Base-by-base conservation (phyloP, 2,113 vertebrate species). In the Nyctereutes procyonoides region DNA sequence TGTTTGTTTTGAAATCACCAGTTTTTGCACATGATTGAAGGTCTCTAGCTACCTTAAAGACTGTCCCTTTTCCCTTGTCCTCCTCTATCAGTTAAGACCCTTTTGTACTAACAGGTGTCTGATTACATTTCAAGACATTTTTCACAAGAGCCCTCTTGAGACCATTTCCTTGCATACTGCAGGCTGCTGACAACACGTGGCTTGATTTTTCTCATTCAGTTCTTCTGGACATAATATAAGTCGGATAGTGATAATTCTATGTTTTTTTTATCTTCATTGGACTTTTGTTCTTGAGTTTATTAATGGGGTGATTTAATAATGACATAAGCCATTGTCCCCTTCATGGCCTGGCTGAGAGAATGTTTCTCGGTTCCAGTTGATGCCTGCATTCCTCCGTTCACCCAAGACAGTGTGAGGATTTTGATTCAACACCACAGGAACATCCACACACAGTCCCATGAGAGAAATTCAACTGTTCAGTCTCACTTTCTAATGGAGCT, bases 21-120 rank as follows among this genome's bases (percentile, higher is more conserved):
- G 82, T 97, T 96, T 48, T 10, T 87, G 24, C 67, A 71, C 28
- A 53, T 74, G 79, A 95, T 13, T 60, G 82, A 92, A 89, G 30
- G 63, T 38, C 53, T 88, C 13, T 83, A 58, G 67, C 16, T 84
- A 38, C 73, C 15, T 74, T 38, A 55, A 32, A 91, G 35, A 62
- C 26, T 6, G 0, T 0, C 26, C 28, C 13, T 56, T 14, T 91
- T 11, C 26, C 43, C 43, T 32, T n/a, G n/a, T 4, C 51, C 28
- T 92, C 13, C 30, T 4, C 15, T 11, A n/a, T 38, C 22, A 77
- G n/a, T 67, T 62, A 91, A 85, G 11, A 2, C 2, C 74, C 38
- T 88, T 88, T 28, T 24, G 3, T 38, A 79, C 20, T 30, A 13
- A 58, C 6, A 8, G 12, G 48, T 65, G 82, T 88, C 48, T 26